phyloP scores from a whole-genome alignment of 2,113 vertebrate species.

The Strix uralensis region DNA sequence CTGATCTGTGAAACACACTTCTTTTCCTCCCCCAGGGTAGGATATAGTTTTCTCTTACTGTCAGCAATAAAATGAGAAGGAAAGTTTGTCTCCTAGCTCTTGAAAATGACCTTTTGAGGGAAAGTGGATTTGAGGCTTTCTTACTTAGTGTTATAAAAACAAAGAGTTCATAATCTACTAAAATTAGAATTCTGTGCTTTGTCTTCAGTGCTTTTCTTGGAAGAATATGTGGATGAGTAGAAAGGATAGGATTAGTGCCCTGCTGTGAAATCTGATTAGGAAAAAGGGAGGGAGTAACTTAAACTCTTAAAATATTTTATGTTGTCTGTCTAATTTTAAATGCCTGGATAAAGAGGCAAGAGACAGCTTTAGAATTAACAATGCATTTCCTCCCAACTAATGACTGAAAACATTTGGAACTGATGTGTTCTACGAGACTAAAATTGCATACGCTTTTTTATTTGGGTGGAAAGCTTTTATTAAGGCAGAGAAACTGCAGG shows the following conservation, averaged over 20 bases:
- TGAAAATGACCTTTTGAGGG: not conserved
- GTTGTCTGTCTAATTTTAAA: conserved; percentile 15
- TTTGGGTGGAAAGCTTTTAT: not conserved
- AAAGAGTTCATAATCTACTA: not conserved
- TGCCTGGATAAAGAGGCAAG: conserved; percentile 15
- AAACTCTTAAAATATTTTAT: conserved; percentile 39
- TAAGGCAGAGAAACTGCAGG: not conserved
- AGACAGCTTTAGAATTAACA: conserved; percentile 1
- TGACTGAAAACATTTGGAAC: not conserved
- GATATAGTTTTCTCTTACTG: not conserved
- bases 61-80: not conserved
- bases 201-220: conserved; percentile 31
- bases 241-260: conserved; percentile 36
- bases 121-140: conserved; percentile 10
- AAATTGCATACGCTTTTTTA: not conserved
- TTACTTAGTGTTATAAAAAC: not conserved
- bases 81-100: not conserved
- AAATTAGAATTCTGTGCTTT: conserved; percentile 22
- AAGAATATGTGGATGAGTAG: conserved; percentile 18
- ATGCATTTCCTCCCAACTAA: not conserved
- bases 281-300: conserved; percentile 15
- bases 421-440: not conserved
- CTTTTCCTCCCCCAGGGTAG: not conserved
- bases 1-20: not conserved
- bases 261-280: conserved; percentile 49